A percentile compares a stretch with the other conserved stretches of the same genome.
Evolutionary conservation across 2,113 vertebrate genomes (phyloP).

Genomic region (Geothlypis trichas): DNA sequence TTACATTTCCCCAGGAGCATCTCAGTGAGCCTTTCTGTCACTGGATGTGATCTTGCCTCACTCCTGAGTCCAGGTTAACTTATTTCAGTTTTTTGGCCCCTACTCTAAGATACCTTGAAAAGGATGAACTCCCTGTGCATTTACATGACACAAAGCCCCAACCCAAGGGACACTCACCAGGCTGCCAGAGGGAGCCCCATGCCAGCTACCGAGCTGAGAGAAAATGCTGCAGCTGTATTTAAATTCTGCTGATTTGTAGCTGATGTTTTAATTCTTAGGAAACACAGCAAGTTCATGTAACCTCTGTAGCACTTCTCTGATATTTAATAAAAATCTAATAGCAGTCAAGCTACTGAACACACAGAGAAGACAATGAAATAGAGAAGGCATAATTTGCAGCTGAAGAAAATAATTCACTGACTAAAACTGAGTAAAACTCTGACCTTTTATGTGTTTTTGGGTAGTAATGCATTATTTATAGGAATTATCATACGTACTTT

Average conservation of each 20-base stretch:
- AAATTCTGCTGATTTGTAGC: not conserved
- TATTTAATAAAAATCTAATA: not conserved
- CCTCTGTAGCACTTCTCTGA: not conserved
- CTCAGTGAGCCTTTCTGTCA: not conserved
- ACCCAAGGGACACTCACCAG: not conserved
- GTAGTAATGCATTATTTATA: not conserved
- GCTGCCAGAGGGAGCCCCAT: not conserved
- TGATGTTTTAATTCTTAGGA: not conserved
- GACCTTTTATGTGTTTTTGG: not conserved
- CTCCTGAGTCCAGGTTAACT: not conserved
- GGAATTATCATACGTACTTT: not conserved
- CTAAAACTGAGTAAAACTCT: not conserved
- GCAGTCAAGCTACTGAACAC: not conserved
- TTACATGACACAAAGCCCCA: not conserved
- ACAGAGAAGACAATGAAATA: too few species aligned
- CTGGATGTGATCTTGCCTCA: not conserved
- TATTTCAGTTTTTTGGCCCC: not conserved
- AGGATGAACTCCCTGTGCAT: not conserved
- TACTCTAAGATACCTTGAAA: not conserved
- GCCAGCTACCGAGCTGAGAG: not conserved
- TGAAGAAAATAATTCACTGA: not conserved
- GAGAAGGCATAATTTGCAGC: not conserved
- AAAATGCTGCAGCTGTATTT: not conserved
- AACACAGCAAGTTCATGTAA: not conserved
- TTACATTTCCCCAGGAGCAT: not conserved